Evolutionary conservation across 2,113 vertebrate species (phyloP).

Genomic region (Cheilinus undulatus): DNA sequence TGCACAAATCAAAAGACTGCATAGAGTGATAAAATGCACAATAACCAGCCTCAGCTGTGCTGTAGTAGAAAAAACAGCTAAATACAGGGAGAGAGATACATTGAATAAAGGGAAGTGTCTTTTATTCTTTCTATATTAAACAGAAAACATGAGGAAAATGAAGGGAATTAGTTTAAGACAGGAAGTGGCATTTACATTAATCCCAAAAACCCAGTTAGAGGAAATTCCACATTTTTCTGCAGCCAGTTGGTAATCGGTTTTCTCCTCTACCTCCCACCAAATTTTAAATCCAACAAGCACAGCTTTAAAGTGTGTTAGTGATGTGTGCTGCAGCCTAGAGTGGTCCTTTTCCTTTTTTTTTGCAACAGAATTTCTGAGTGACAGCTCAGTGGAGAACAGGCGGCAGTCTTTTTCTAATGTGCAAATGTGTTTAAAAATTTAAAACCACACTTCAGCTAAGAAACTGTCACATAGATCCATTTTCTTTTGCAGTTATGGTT

Average conservation of each 20-base stretch:
- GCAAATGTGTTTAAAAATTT: constrained; percentile 4
- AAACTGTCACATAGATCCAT: background rate
- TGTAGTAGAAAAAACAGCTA: background rate
- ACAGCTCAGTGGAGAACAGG: background rate
- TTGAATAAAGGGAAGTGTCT: background rate
- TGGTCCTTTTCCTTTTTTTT: background rate
- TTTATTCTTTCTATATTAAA: background rate
- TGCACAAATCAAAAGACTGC: constrained; percentile 1
- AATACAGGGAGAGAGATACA: background rate
- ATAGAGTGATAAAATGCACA: background rate
- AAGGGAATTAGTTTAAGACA: constrained; percentile 29
- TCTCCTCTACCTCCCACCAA: constrained; percentile 7
- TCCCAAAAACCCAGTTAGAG: constrained; percentile 9
- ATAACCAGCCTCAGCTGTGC: background rate
- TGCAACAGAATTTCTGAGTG: background rate
- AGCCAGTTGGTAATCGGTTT: constrained; percentile 34
- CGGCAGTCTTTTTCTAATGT: background rate
- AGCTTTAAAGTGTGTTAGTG: constrained; percentile 27
- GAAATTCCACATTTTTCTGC: constrained; percentile 21
- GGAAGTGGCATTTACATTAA: constrained; percentile 27
- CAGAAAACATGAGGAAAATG: constrained; percentile 9
- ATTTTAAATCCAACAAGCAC: background rate
- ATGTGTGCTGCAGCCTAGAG: constrained; percentile 1
- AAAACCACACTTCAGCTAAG: background rate
- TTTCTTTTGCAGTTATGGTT: background rate